Evolutionary conservation across 2,888 invertebrate genomes (phyloP), one percentile per base, ranked within the genome.

Genomic region (Caradrina clavipalpis): DNA sequence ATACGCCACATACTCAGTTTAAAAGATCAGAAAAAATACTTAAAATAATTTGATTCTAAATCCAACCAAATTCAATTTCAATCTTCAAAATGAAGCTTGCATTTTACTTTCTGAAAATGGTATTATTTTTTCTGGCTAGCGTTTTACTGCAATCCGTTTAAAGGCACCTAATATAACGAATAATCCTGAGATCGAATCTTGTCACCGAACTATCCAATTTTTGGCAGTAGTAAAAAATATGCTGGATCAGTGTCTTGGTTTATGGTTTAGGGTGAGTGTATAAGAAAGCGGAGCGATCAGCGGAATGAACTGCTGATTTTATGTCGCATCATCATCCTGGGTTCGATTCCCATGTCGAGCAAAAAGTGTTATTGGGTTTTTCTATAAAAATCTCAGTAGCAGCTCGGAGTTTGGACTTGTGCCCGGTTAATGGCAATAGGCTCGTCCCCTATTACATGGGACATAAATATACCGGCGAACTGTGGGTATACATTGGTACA

Each of bases 191-290:
- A 62, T 62, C n/a, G 19, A 31, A 73, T 78, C 50, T 26, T 50
- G 55, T 60, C 76, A 63, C 68, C 26, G 13, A 59, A 45, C 64
- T 69, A 59, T 66, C 68, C 65, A 75, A 83, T 78, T 82, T 81
- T 75, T 68, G 51, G 26, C n/a, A 66, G 81, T 67, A 74, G 76
- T 81, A 86, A 86, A 84, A 78, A 86, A 85, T 80, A 70, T 75
- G 85, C 83, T 17, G n/a, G 64, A 68, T 78, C 79, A 68, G 78
- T 67, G 55, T 50, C 35, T 73, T 8, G 17, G 45, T 66, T 78
- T 74, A 79, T 79, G 17, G 31, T 31, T 21, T 3, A 54, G 50
- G 22, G n/a, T 19, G 6, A 0, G 61, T 22, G 26, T 49, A 19
- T 42, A 11, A 11, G 4, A 0, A 11, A 10, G 39, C 19, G 56